These are phyloP conservation scores for Empis livida DNA, from an alignment of 2,888 invertebrate genomes.

Conservation along the genomic window DNA sequence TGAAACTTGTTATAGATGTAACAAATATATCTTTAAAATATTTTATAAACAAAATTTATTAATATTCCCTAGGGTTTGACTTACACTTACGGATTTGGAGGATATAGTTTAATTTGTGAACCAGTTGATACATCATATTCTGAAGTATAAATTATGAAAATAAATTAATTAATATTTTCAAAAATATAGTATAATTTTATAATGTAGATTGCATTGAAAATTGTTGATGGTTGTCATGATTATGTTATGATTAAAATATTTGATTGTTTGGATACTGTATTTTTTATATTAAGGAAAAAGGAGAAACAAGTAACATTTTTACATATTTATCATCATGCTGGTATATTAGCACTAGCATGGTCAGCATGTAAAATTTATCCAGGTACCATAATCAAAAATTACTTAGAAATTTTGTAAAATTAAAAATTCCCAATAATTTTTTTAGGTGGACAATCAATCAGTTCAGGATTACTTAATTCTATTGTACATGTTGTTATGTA, in stretches of 20 bases:
- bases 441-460: constrained; percentile 68
- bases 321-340: constrained; percentile 67
- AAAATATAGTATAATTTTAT: constrained; percentile 8
- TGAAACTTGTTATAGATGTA: constrained; percentile 42
- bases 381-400: constrained; percentile 31
- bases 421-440: constrained; percentile 9
- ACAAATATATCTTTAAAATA: neutral
- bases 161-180: too few species aligned
- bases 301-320: constrained; percentile 59
- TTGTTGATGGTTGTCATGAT: constrained; percentile 37
- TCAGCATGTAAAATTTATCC: constrained; percentile 36
- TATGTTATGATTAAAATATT: constrained; percentile 49
- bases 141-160: neutral
- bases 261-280: constrained; percentile 54
- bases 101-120: constrained; percentile 9
- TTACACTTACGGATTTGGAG: constrained; percentile 34
- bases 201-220: constrained; percentile 26
- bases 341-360: constrained; percentile 57
- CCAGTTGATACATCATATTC: constrained; percentile 13
- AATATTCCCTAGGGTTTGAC: constrained; percentile 21
- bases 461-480: constrained; percentile 76
- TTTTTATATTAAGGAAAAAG: constrained; percentile 65
- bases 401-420: neutral
- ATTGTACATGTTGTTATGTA: constrained; percentile 90
- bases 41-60: neutral